Evolutionary conservation across 2,113 vertebrate species (phyloP).

Genomic region (Arenaria interpres): DNA sequence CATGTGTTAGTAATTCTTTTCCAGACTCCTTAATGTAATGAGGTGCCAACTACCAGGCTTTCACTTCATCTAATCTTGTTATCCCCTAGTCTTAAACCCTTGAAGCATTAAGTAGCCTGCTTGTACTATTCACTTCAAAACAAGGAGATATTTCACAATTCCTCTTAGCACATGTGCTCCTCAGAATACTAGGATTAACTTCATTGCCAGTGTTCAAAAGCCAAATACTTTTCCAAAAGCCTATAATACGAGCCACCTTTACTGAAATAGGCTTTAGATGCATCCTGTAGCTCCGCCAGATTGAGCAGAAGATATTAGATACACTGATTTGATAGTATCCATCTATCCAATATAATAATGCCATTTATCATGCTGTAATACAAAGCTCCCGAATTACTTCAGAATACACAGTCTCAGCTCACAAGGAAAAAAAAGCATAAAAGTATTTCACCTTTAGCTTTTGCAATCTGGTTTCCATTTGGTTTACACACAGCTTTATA

Average conservation of each 20-base stretch:
- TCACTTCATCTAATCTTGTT: not conserved
- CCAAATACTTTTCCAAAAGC: constrained; percentile 1
- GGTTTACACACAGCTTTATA: not conserved
- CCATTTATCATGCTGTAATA: not conserved
- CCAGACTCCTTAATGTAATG: not conserved
- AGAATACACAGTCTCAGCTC: not conserved
- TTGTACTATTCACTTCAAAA: not conserved
- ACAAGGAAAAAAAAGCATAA: not conserved
- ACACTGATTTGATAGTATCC: not conserved
- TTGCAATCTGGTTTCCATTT: not conserved
- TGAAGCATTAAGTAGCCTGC: not conserved
- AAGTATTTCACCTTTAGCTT: not conserved
- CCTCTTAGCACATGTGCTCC: not conserved
- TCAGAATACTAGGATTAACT: not conserved
- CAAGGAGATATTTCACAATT: not conserved
- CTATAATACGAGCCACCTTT: not conserved
- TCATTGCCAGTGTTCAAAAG: not conserved
- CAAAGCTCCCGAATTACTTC: not conserved
- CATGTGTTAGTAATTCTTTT: not conserved
- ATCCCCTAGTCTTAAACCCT: not conserved
- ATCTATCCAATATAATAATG: not conserved
- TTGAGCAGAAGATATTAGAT: not conserved
- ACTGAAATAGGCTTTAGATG: not conserved
- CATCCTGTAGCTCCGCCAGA: not conserved
- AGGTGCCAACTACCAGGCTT: not conserved